Evolutionary conservation across 2,113 vertebrate species (phyloP).

Genomic region (Laticauda laticaudata): DNA sequence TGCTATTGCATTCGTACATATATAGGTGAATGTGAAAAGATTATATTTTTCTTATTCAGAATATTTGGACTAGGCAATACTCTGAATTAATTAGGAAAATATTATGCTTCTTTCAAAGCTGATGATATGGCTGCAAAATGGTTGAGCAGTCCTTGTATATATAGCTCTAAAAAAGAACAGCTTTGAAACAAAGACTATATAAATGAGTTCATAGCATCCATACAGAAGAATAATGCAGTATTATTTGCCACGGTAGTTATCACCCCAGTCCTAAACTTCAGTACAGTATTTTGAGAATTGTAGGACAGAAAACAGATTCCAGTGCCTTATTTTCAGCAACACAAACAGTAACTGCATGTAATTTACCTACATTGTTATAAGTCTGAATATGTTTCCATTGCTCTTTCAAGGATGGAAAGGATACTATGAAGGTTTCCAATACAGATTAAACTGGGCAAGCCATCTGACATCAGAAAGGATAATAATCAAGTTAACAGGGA

Average conservation of each 20-base stretch:
- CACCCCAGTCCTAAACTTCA: not conserved
- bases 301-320: not conserved
- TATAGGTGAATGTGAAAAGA: not conserved
- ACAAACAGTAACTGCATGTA: not conserved
- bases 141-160: not conserved
- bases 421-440: not conserved
- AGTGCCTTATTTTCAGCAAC: not conserved
- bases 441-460: not conserved
- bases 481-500: not conserved
- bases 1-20: not conserved
- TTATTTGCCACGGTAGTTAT: not conserved
- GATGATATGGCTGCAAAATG: not conserved
- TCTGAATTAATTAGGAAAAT: not conserved
- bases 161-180: not conserved
- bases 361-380: not conserved
- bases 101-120: not conserved
- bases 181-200: not conserved
- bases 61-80: not conserved
- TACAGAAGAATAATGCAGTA: not conserved
- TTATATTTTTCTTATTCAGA: not conserved
- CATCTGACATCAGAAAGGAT: not conserved
- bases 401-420: not conserved
- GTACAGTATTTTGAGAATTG: not conserved
- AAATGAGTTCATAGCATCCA: not conserved
- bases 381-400: not conserved